phyloP scores from a whole-genome alignment of 2,888 invertebrate genomes.

The Apoda limacodes region DNA sequence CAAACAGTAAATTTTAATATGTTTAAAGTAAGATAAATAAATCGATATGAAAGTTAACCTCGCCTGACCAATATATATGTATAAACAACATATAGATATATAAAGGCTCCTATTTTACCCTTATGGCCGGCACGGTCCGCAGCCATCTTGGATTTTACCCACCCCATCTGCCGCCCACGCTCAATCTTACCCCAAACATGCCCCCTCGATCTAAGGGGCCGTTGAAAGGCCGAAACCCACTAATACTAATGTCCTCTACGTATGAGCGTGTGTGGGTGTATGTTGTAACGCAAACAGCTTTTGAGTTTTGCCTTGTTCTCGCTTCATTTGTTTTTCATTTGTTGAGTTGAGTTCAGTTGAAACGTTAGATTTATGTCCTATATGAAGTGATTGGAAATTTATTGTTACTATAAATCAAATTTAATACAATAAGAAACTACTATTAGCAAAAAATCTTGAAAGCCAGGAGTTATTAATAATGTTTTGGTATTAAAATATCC shows the following conservation, averaged over 20 bases:
- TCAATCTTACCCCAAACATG: conserved; percentile 62
- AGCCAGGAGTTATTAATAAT: too few species aligned
- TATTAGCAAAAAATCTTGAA: too few species aligned
- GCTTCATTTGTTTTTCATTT: conserved; percentile 30
- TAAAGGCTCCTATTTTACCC: conserved; percentile 61
- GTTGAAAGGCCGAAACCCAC: conserved; percentile 65
- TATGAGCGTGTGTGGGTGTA: conserved; percentile 29
- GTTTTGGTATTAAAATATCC: too few species aligned
- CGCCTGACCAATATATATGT: conserved; percentile 55
- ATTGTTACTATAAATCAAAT: too few species aligned
- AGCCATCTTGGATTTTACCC: conserved; percentile 62
- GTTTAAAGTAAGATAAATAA: conserved; percentile 24
- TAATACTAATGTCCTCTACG: conserved; percentile 66
- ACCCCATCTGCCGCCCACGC: conserved; percentile 49
- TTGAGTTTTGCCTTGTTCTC: conserved; percentile 30
- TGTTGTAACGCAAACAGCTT: conserved; percentile 26
- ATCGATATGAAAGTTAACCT: conserved; percentile 40
- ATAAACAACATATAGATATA: conserved; percentile 49
- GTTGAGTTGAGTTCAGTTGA: too few species aligned
- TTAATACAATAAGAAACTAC: too few species aligned
- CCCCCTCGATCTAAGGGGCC: conserved; percentile 64
- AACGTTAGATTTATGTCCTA: too few species aligned
- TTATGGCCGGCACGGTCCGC: conserved; percentile 65
- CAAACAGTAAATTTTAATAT: conserved; percentile 5
- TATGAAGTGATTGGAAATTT: too few species aligned